A percentile compares a stretch with the other conserved stretches of the same genome.
These are phyloP conservation scores for Steinernema carpocapsae DNA, from an alignment of 2,888 invertebrate species.

Conservation along the genomic window DNA sequence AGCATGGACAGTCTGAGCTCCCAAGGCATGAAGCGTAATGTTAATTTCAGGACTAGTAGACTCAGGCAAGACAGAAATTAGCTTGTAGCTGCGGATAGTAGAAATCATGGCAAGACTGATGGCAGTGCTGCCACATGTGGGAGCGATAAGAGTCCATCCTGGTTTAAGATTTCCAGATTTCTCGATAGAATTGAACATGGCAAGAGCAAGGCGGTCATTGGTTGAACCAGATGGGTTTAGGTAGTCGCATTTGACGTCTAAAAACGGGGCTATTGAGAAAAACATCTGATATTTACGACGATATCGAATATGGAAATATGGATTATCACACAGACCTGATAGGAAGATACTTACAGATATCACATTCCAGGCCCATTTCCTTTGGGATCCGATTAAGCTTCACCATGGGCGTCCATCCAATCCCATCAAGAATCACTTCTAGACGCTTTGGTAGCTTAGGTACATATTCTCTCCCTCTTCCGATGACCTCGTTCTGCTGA, in stretches of 20 bases:
- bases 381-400: not conserved
- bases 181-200: slow-evolving; percentile 69
- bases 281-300: not conserved
- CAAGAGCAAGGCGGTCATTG: slow-evolving; percentile 87
- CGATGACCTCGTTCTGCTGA: not conserved
- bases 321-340: too few species aligned
- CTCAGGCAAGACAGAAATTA: slow-evolving; percentile 92
- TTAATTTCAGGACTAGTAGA: slow-evolving; percentile 98
- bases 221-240: slow-evolving; percentile 95
- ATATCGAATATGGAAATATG: too few species aligned
- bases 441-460: not conserved
- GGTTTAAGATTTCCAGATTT: slow-evolving; percentile 37
- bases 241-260: slow-evolving; percentile 96
- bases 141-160: slow-evolving; percentile 79
- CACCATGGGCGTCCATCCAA: slow-evolving; percentile 13
- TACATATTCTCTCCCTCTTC: too few species aligned
- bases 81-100: not conserved
- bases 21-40: slow-evolving; percentile 82
- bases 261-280: slow-evolving; percentile 47
- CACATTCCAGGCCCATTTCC: slow-evolving; percentile 6
- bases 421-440: not conserved
- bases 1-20: slow-evolving; percentile 92
- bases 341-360: slow-evolving; percentile 9
- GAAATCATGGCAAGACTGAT: slow-evolving; percentile 2
- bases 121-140: slow-evolving; percentile 79